Base-by-base conservation (phyloP, 2,113 vertebrate species). In the Lamprotornis superbus region DNA sequence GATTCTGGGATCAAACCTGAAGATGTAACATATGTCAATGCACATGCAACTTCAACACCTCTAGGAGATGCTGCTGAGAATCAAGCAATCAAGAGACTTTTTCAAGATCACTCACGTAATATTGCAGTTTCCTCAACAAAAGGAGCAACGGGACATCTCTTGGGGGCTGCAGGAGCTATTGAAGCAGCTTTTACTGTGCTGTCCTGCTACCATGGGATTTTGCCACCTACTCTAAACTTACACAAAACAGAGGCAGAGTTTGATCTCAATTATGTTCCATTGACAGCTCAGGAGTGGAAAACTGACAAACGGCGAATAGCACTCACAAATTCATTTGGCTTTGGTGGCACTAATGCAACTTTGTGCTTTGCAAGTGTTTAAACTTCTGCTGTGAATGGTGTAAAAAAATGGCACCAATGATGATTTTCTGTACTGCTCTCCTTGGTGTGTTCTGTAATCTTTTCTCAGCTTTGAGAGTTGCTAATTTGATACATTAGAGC, bases 11-110 rank as follows among this genome's bases (percentile, higher is more conserved):
- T 99, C 63, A 93, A 95, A 15, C 98, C 98, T 6, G 97, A 98
- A 78, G 98, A 99, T 11, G 94, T 99, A 92, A 98, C 98, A 0
- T 99, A 99, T 17, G 53, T 99, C 28, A 99, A 99, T 7, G 99
- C 99, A 15, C 99, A 99, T 50, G 99, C 99, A 84, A 99, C 99
- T 35, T 99, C 99, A 60, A 99, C 99, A 1, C 99, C 98, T 14
- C 85, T 99, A 77, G 99, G 99, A 33, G 99, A 99, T 18, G 99
- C 99, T 28, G 99, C 99, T 50, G 99, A 99, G 97, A 99, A 99
- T 76, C 96, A 97, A 46, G 99, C 99, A 44, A 98, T 99, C 83
- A 99, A 99, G 94, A 98, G 97, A 79, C 98, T 99, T 73, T 99
- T 99, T 96, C 96, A 96, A 93, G 94, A 95, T 37, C 98, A 98